phyloP scores from a whole-genome alignment of 2,888 invertebrate species.

The Chalcosyrphus nemorum region DNA sequence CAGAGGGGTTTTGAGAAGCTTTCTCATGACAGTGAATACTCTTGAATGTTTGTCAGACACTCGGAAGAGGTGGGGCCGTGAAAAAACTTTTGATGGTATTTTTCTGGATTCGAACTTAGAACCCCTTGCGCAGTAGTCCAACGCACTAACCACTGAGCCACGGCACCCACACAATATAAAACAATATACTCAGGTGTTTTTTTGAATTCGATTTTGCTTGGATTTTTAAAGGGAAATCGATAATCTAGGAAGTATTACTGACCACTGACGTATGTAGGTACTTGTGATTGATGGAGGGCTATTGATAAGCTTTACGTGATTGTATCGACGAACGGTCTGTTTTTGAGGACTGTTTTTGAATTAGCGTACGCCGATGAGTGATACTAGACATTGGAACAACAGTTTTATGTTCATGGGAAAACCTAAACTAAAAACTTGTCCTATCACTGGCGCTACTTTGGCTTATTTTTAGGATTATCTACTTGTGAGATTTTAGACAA shows the following conservation, averaged over 20 bases:
- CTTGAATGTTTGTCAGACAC: too few species aligned
- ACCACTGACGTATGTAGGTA: not conserved
- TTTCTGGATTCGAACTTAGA: too few species aligned
- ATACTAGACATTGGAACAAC: not conserved
- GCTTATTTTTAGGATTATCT: not conserved
- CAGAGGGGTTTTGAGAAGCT: too few species aligned
- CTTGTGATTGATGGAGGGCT: constrained; percentile 2
- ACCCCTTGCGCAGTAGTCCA: too few species aligned
- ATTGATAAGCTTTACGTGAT: not conserved
- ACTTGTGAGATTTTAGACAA: not conserved
- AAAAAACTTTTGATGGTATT: too few species aligned
- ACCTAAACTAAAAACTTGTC: not conserved
- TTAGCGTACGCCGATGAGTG: constrained; percentile 12
- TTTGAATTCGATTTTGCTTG: too few species aligned
- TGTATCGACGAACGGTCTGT: not conserved
- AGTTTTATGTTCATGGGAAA: not conserved
- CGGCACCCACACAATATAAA: too few species aligned
- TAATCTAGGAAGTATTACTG: not conserved
- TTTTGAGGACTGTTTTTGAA: not conserved
- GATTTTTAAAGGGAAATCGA: not conserved
- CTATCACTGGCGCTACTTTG: not conserved
- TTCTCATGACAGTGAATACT: too few species aligned
- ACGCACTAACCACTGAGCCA: too few species aligned
- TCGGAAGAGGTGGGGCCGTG: too few species aligned
- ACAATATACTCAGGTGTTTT: not conserved